These are phyloP conservation scores for Cuculus canorus DNA, from an alignment of 2,797 vertebrate species.

Conservation along the genomic window DNA sequence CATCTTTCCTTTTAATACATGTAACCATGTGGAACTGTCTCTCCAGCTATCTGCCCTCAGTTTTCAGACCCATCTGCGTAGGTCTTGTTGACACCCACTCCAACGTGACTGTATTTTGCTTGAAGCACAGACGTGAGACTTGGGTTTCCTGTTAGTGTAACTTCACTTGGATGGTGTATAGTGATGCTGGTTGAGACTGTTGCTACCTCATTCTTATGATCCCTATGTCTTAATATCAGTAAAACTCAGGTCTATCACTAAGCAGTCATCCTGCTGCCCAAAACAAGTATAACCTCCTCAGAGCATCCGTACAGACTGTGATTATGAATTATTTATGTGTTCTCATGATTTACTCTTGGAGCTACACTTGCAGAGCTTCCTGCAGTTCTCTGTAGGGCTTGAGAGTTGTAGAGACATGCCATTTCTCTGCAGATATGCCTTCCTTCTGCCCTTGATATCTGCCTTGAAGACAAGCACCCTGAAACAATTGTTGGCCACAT, in stretches of 20 bases:
- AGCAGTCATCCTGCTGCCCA: neutral
- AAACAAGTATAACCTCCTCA: neutral
- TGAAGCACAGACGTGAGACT: neutral
- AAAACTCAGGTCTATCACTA: neutral
- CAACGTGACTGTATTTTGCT: rapidly evolving
- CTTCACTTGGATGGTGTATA: neutral
- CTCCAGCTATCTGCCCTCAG: neutral
- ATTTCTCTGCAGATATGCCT: neutral
- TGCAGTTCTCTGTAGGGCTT: rapidly evolving
- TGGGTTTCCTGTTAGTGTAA: neutral
- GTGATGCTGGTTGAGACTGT: neutral
- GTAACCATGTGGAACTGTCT: neutral
- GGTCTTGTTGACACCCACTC: neutral
- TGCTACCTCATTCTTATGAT: neutral
- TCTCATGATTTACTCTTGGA: neutral
- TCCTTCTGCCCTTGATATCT: neutral
- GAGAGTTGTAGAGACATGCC: neutral
- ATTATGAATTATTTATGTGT: neutral
- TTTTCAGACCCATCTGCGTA: neutral
- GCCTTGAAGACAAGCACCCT: neutral
- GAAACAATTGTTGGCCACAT: rapidly evolving
- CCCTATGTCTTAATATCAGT: neutral
- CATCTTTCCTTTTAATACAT: neutral
- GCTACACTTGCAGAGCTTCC: neutral
- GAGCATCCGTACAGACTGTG: rapidly evolving